Percentiles rank a stretch among this genome's conserved stretches.
phyloP scores from a whole-genome alignment of 2,797 vertebrate species.

The Pangasius larnaudii region DNA sequence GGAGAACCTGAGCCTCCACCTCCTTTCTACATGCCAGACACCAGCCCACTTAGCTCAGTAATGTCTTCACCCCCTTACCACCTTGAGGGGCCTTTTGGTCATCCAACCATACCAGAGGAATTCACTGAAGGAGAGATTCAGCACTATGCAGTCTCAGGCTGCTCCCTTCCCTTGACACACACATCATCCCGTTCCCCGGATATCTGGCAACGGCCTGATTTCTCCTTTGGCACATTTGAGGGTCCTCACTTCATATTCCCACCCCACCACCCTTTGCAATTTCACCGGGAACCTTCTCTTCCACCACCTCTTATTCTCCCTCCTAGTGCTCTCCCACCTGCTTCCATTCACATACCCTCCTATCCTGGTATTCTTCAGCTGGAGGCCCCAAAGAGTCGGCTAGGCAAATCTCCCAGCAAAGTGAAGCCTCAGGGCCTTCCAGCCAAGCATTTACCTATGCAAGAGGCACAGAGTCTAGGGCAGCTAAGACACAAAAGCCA shows the following conservation, averaged over 20 bases:
- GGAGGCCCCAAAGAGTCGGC: constrained; percentile 89
- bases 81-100: constrained; percentile 90
- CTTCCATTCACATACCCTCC: constrained; percentile 83
- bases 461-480: constrained; percentile 93
- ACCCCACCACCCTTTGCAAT: constrained; percentile 85
- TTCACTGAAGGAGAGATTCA: constrained; percentile 85
- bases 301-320: constrained; percentile 86
- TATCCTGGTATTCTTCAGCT: constrained; percentile 92
- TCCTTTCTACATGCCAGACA: constrained; percentile 97
- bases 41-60: constrained; percentile 95
- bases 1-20: constrained; percentile 83
- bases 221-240: constrained; percentile 90
- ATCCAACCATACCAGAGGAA: constrained; percentile 94
- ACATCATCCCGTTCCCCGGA: constrained; percentile 91
- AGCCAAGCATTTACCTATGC: constrained; percentile 97
- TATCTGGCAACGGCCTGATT: constrained; percentile 92
- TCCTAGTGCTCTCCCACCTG: constrained; percentile 82
- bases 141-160: constrained; percentile 88
- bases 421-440: constrained; percentile 82
- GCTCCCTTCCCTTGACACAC: constrained; percentile 91
- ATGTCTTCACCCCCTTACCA: constrained; percentile 95
- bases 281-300: constrained; percentile 83
- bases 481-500: constrained; percentile 98
- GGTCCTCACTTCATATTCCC: constrained; percentile 92
- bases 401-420: constrained; percentile 89